Percentiles rank a stretch among this genome's conserved stretches.
Evolutionary conservation across 2,797 vertebrate genomes (phyloP).

Genomic region (Potorous gilbertii): DNA sequence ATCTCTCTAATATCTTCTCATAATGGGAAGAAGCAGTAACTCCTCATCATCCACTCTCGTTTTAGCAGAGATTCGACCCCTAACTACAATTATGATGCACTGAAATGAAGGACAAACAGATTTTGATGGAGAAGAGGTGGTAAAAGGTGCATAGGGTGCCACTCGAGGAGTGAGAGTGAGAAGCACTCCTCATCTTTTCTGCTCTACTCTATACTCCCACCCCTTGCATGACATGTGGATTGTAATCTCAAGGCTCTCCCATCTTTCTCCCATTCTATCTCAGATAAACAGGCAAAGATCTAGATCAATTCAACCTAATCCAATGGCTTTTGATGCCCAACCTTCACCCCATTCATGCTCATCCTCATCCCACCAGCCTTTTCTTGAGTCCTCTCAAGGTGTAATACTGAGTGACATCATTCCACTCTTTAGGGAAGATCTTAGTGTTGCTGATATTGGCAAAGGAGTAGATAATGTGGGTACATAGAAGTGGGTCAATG

Average conservation of each 20-base stretch:
- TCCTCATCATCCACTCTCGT: neutral
- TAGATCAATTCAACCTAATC: neutral
- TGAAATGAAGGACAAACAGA: neutral
- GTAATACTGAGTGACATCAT: conserved; percentile 83
- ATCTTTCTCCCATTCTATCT: neutral
- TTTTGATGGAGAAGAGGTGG: neutral
- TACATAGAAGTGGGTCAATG: conserved; percentile 89
- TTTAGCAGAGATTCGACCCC: neutral
- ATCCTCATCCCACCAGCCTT: conserved; percentile 81
- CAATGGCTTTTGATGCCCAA: neutral
- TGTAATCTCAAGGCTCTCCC: neutral
- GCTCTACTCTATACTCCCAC: neutral
- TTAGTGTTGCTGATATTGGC: conserved; percentile 87
- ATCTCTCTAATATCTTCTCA: neutral
- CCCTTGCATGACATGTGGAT: neutral
- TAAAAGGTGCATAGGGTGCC: neutral
- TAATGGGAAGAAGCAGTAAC: neutral
- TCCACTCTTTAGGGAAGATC: conserved; percentile 85
- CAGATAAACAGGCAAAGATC: neutral
- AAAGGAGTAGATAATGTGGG: conserved; percentile 88
- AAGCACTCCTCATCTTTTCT: neutral
- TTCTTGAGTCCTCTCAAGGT: conserved; percentile 85
- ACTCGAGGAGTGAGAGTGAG: neutral
- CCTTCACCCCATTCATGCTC: neutral
- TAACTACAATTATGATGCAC: neutral